phyloP scores from a whole-genome alignment of 2,113 vertebrate species.

The Oplegnathus fasciatus region DNA sequence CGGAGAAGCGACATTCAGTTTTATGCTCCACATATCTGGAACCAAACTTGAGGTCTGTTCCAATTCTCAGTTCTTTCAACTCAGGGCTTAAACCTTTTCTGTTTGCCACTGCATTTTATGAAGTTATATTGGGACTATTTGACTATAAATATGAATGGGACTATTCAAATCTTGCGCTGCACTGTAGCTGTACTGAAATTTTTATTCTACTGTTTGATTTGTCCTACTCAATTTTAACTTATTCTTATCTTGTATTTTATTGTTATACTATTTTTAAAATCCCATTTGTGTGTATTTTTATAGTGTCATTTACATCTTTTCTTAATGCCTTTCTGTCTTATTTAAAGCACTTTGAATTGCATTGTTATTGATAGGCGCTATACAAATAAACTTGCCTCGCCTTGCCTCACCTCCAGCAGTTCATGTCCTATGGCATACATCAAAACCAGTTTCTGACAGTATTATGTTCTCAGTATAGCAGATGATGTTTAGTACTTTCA shows the following conservation, averaged over 20 bases:
- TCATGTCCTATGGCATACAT: slow-evolving; percentile 14
- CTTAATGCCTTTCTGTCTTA: not conserved
- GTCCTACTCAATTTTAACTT: not conserved
- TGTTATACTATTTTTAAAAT: not conserved
- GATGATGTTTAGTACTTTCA: not conserved
- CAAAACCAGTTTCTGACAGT: slow-evolving; percentile 22
- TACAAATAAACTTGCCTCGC: not conserved
- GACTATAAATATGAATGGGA: too few species aligned
- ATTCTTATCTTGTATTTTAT: not conserved
- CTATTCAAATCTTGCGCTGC: not conserved
- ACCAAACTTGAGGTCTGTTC: not conserved
- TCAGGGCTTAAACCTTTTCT: not conserved
- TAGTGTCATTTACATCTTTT: not conserved
- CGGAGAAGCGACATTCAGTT: not conserved
- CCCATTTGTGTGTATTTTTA: not conserved
- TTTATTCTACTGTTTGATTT: not conserved
- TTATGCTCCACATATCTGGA: not conserved
- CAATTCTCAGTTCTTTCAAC: too few species aligned
- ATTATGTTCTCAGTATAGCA: slow-evolving; percentile 9
- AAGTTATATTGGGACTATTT: not conserved
- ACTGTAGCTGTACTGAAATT: not conserved
- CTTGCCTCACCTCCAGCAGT: slow-evolving; percentile 18
- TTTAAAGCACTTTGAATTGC: not conserved
- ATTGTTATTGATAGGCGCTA: not conserved
- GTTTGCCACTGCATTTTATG: not conserved